Conservation (phyloP, 1,140 invertebrate genomes). For the Anadara kagoshimensis region DNA sequence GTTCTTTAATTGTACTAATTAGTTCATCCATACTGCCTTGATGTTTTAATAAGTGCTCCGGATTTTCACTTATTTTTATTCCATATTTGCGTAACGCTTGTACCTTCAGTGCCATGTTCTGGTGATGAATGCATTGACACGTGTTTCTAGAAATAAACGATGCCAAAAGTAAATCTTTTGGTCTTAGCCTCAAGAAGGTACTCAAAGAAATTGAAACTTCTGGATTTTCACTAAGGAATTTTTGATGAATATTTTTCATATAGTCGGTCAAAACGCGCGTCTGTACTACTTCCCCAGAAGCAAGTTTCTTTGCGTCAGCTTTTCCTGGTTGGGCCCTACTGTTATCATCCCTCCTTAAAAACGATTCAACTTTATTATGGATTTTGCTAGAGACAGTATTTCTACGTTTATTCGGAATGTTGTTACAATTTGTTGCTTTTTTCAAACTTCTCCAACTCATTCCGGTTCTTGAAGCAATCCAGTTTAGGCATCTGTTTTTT, state of each 20-base stretch:
- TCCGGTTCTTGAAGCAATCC: neutral
- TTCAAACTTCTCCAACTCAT: slow-evolving; percentile 6
- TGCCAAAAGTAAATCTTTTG: slow-evolving; percentile 5
- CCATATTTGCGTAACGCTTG: neutral
- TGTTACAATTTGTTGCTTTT: neutral
- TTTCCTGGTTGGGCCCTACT: slow-evolving; percentile 33
- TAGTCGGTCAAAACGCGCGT: slow-evolving; percentile 32
- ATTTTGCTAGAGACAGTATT: neutral
- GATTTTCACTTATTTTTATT: slow-evolving; percentile 2
- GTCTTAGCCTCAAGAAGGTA: slow-evolving; percentile 14
- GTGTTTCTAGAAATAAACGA: slow-evolving; percentile 12
- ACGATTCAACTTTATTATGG: neutral
- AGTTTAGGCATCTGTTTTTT: slow-evolving; percentile 1
- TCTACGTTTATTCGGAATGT: neutral
- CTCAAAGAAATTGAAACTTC: neutral
- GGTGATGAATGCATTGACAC: slow-evolving; percentile 20
- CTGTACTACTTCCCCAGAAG: slow-evolving; percentile 16
- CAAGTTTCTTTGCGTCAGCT: slow-evolving; percentile 7
- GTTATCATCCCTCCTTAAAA: slow-evolving; percentile 27
- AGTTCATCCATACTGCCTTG: neutral
- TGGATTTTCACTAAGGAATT: slow-evolving; percentile 30
- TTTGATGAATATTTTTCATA: slow-evolving; percentile 30
- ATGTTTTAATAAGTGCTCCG: neutral
- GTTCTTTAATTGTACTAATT: neutral
- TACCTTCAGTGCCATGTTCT: slow-evolving; percentile 8